Conservation (phyloP, 2,888 invertebrate species). For the Nebria brevicollis region DNA sequence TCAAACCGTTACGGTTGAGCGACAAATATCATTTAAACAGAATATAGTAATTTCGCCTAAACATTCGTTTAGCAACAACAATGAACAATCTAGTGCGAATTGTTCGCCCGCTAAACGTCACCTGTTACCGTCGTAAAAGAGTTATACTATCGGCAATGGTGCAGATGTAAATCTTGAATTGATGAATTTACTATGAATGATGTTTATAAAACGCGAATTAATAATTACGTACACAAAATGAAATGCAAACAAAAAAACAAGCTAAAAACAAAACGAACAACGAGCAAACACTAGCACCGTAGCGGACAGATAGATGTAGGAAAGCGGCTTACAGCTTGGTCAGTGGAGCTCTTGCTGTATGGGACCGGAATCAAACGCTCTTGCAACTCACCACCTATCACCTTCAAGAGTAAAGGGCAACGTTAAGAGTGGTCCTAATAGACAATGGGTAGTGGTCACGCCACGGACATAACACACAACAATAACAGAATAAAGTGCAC, state of each 20-base stretch:
- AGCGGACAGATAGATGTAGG: constrained; percentile 67
- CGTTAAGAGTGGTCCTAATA: constrained; percentile 75
- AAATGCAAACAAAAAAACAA: constrained; percentile 51
- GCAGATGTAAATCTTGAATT: background rate
- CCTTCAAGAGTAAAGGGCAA: constrained; percentile 95
- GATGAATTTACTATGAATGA: background rate
- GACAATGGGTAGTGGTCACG: constrained; percentile 66
- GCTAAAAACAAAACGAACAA: constrained; percentile 62
- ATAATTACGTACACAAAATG: background rate
- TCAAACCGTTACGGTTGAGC: no score
- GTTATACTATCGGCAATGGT: background rate
- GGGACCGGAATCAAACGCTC: constrained; percentile 99
- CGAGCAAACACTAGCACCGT: constrained; percentile 62
- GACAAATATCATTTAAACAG: no score
- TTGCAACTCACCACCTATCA: constrained; percentile 99
- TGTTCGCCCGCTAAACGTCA: background rate
- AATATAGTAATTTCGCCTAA: no score
- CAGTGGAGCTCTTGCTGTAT: constrained; percentile 99
- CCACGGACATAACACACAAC: constrained; percentile 57
- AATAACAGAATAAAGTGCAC: constrained; percentile 62
- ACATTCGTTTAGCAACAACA: no score
- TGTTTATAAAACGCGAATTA: background rate
- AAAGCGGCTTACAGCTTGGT: constrained; percentile 99
- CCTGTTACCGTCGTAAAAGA: background rate
- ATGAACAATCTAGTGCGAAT: background rate